Base-by-base conservation (phyloP, 2,797 vertebrate species). In the Sphenodon punctatus region DNA sequence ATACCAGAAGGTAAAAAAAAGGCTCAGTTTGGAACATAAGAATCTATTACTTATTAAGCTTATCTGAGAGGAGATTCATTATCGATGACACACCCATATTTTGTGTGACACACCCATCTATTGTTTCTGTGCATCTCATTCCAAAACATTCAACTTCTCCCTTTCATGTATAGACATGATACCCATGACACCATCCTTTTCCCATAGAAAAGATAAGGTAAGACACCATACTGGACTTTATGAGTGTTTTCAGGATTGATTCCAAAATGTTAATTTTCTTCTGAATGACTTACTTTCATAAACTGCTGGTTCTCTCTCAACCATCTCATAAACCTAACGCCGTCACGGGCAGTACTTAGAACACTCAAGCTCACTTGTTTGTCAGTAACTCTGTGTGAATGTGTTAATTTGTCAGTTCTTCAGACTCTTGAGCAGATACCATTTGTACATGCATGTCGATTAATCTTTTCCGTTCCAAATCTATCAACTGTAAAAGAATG, bases 31-130 rank as follows among this genome's bases (percentile, higher is more conserved):
- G 12, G 34, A 65, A 70, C 42, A 17, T 25, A 75, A 43, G 42
- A 83, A 32, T 48, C 61, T 4, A 5, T 80, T 70, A 20, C 10
- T 12, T 65, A 49, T 67, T 55, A 30, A 77, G 61, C 25, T 56
- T 20, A 9, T 12, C 32, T 20, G 30, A 53, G 1, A 2, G 4
- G 43, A 4, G 14, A 45, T 15, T n/a, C 27, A 77, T 38, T 39
- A 8, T 10, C n/a, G n/a, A n/a, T n/a, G n/a, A n/a, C n/a, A n/a
- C n/a, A n/a, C n/a, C n/a, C n/a, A 17, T 3, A 5, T 6, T 53
- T 5, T 32, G 82, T 80, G 64, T 71, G 23, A 36, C 76, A n/a
- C 42, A 41, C 7, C 61, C 19, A 58, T 85, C 70, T 86, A 39
- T 66, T 0, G 0, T 3, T 58, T 23, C n/a, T 48, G 16, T 46